Conservation (phyloP, 2,888 invertebrate species). For the Vanessa cardui region DNA sequence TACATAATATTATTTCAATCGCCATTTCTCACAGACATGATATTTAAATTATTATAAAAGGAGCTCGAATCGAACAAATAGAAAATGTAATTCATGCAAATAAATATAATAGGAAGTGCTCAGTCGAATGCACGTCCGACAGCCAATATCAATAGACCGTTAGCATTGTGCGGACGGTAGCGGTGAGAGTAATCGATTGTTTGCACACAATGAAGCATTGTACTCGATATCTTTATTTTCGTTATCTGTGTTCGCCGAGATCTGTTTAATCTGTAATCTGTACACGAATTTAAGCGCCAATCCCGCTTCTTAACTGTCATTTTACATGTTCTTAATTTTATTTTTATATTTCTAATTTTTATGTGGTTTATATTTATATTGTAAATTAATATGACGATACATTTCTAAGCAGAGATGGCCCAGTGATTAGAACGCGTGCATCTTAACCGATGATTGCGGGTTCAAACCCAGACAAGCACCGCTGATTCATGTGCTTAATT, state of each 20-base stretch:
- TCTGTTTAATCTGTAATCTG: slow-evolving; percentile 7
- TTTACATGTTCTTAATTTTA: neutral
- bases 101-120: slow-evolving; percentile 20
- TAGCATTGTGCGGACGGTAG: slow-evolving; percentile 19
- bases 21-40: no score
- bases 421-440: no score
- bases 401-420: no score
- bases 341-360: neutral
- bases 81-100: slow-evolving; percentile 6
- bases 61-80: neutral
- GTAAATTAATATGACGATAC: no score
- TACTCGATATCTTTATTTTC: slow-evolving; percentile 20
- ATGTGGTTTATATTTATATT: neutral
- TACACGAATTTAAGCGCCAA: slow-evolving; percentile 4
- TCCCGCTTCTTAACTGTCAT: neutral
- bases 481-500: no score
- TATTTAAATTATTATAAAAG: neutral
- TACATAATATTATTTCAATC: no score
- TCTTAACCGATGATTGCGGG: no score
- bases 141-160: slow-evolving; percentile 23
- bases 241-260: slow-evolving; percentile 14
- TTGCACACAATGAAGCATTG: slow-evolving; percentile 35
- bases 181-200: slow-evolving; percentile 39
- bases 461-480: no score
- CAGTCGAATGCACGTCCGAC: slow-evolving; percentile 16